These are phyloP conservation scores for Alviniconcha marisindica DNA, from an alignment of 1,140 invertebrate genomes.

Conservation along the genomic window DNA sequence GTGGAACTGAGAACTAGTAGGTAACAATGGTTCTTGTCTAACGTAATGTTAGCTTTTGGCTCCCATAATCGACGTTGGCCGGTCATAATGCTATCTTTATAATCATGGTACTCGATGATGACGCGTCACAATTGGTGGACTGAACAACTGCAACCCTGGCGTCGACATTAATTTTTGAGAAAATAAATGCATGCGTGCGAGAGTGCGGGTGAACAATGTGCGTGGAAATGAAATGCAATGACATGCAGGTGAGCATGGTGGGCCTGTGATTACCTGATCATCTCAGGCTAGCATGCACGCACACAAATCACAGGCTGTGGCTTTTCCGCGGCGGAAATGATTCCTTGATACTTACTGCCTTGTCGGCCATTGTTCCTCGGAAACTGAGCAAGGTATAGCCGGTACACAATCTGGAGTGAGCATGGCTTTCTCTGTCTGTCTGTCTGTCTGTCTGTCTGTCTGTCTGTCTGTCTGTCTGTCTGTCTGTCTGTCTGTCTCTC, in stretches of 20 bases:
- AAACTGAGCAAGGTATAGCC: too few species aligned
- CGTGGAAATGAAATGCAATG: too few species aligned
- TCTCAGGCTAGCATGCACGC: conserved; percentile 41
- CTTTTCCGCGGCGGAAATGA: neutral
- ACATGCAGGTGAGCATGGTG: conserved; percentile 13
- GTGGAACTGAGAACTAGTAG: neutral
- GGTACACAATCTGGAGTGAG: neutral
- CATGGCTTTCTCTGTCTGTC: neutral
- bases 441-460: too few species aligned
- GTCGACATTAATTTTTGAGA: too few species aligned
- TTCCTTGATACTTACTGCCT: conserved; percentile 13
- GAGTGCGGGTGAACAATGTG: too few species aligned
- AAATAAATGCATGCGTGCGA: too few species aligned
- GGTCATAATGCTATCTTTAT: neutral
- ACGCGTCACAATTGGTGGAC: too few species aligned
- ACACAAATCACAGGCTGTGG: neutral
- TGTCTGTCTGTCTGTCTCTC: conserved; percentile 14
- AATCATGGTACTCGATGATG: too few species aligned
- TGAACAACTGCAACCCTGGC: too few species aligned
- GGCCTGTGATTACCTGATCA: conserved; percentile 41
- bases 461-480: conserved; percentile 21
- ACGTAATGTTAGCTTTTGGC: neutral
- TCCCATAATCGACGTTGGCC: neutral
- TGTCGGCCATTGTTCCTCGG: neutral
- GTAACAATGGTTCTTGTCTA: too few species aligned